Conservation (phyloP, 2,888 invertebrate species). For the Parnassius apollo region DNA sequence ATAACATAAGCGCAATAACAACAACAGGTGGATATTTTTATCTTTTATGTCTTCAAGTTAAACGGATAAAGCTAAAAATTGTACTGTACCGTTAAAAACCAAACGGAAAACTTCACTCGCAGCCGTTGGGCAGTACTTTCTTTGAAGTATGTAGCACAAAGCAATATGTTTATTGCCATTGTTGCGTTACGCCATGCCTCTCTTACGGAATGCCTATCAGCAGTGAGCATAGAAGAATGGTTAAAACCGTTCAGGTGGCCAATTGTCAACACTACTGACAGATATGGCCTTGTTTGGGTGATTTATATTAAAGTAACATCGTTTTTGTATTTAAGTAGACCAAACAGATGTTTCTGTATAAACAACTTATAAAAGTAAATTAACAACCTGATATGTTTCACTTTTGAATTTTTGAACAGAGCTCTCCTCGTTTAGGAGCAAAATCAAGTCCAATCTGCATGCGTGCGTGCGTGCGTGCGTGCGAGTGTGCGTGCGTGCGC, state of each 20-base stretch:
- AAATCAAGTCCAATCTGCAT: no score
- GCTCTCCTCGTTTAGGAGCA: no score
- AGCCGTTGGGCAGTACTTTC: constrained; percentile 44
- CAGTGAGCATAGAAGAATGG: constrained; percentile 43
- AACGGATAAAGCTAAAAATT: constrained; percentile 42
- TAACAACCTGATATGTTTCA: no score
- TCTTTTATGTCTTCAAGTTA: constrained; percentile 25
- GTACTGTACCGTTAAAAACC: constrained; percentile 44
- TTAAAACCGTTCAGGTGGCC: constrained; percentile 46
- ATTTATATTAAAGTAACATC: constrained; percentile 1
- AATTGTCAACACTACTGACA: constrained; percentile 11
- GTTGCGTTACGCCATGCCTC: constrained; percentile 49
- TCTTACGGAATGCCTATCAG: constrained; percentile 47
- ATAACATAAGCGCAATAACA: background rate
- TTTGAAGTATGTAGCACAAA: constrained; percentile 61
- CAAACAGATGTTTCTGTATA: no score
- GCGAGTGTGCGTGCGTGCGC: no score
- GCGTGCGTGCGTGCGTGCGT: no score
- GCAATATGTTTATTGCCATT: constrained; percentile 64
- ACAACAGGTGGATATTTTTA: constrained; percentile 23
- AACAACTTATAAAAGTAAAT: no score
- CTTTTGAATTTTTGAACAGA: no score
- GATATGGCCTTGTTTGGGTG: constrained; percentile 14
- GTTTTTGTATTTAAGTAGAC: no score
- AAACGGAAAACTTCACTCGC: constrained; percentile 64